These are phyloP conservation scores for human (Homo sapiens) DNA, from an alignment of 2,113 vertebrate species.

Conservation along the genomic window DNA sequence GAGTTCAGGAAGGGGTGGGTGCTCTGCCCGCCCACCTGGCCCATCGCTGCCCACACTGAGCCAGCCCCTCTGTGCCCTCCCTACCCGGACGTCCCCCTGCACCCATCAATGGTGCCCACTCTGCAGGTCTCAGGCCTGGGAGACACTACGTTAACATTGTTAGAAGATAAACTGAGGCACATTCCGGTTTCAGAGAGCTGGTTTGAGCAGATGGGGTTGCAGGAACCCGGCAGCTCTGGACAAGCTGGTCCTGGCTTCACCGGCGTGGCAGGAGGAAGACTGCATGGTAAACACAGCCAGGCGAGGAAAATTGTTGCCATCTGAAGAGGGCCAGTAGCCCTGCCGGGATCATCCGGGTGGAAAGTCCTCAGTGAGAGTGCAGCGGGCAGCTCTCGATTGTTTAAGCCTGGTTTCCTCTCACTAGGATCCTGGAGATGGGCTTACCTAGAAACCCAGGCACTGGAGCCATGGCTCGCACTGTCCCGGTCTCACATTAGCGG, in stretches of 20 bases:
- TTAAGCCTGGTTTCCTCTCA: background rate
- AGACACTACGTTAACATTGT: too few species aligned
- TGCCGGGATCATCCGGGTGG: background rate
- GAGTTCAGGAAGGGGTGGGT: background rate
- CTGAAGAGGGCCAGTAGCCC: background rate
- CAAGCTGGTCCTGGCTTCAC: background rate
- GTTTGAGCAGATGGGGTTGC: background rate
- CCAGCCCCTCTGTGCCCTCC: too few species aligned
- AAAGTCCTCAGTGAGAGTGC: background rate
- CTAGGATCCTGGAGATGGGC: too few species aligned
- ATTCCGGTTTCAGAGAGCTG: background rate
- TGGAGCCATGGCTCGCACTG: background rate
- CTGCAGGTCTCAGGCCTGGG: background rate
- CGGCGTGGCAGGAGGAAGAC: background rate
- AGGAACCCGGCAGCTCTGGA: background rate
- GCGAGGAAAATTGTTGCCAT: fast-evolving
- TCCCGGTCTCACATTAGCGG: fast-evolving
- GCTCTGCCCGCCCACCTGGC: fast-evolving
- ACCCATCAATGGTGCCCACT: fast-evolving
- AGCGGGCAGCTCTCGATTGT: background rate
- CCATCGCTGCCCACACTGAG: too few species aligned
- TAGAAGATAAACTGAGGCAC: background rate
- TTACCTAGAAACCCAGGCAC: background rate
- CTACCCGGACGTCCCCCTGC: fast-evolving
- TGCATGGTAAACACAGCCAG: background rate